Conservation (phyloP, 2,113 vertebrate genomes). For the Gadus macrocephalus region DNA sequence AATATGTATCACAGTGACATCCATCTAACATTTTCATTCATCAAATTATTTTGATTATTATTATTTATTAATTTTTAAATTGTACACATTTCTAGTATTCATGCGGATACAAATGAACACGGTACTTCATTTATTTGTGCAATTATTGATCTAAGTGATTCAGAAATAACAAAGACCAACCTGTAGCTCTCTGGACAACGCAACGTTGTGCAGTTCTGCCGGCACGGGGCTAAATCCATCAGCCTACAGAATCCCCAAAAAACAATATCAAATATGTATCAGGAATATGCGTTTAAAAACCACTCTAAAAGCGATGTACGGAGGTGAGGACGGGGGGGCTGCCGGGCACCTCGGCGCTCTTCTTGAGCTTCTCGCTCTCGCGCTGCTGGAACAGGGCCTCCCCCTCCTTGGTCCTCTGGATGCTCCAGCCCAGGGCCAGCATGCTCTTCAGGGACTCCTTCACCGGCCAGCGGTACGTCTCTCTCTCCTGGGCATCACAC, state of each 20-base stretch:
- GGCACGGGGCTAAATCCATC: constrained; percentile 84
- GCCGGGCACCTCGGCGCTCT: constrained; percentile 75
- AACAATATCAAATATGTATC: neutral
- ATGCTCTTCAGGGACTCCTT: constrained; percentile 95
- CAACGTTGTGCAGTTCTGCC: constrained; percentile 84
- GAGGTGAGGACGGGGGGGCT: too few relatives aligned
- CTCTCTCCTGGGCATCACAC: constrained; percentile 76
- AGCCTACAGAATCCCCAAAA: constrained; percentile 63
- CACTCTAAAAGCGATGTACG: too few relatives aligned
- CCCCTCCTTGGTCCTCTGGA: constrained; percentile 91
- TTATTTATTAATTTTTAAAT: too few relatives aligned
- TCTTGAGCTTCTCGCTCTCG: constrained; percentile 87
- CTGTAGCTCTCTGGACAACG: constrained; percentile 90
- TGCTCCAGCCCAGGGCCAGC: constrained; percentile 88
- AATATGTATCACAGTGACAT: neutral
- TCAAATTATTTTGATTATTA: neutral
- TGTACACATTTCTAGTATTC: too few relatives aligned
- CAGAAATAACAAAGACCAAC: constrained; percentile 63
- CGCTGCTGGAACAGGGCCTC: constrained; percentile 82
- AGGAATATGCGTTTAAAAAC: too few relatives aligned
- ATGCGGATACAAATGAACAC: neutral
- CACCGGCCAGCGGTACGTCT: constrained; percentile 94
- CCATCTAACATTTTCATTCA: neutral
- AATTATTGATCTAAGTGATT: neutral
- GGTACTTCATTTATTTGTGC: neutral